These are phyloP conservation scores for Amiota mariae DNA, from an alignment of 2,888 invertebrate genomes.

Conservation along the genomic window DNA sequence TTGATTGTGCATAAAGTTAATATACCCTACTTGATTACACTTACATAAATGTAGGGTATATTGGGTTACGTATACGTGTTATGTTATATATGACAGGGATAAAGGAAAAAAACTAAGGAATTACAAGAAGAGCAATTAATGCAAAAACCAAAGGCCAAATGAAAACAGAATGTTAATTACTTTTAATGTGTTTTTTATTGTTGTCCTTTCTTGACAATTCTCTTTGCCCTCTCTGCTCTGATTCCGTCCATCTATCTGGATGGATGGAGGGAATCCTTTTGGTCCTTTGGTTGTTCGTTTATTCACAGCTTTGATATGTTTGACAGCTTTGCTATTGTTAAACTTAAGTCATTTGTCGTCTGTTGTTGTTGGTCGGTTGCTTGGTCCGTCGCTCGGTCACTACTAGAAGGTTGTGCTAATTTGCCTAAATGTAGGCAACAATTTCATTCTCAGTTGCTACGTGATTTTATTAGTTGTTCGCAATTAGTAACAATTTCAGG, in stretches of 20 bases:
- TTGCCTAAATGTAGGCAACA: slow-evolving; percentile 56
- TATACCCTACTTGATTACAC: too few relatives aligned
- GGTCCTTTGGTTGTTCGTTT: too few relatives aligned
- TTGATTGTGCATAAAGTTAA: too few relatives aligned
- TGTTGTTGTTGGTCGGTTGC: too few relatives aligned
- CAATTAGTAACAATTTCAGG: slow-evolving; percentile 39
- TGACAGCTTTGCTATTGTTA: too few relatives aligned
- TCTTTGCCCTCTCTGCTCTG: too few relatives aligned
- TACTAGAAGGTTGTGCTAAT: slow-evolving; percentile 48
- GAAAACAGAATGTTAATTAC: neutral
- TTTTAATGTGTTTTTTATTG: slow-evolving; percentile 20
- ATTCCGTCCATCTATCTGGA: too few relatives aligned
- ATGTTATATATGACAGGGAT: neutral
- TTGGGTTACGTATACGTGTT: neutral
- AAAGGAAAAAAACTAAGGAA: neutral
- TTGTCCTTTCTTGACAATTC: neutral
- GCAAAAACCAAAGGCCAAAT: neutral
- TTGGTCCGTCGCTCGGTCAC: neutral
- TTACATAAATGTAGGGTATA: too few relatives aligned
- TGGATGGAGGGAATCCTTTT: too few relatives aligned
- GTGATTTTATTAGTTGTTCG: slow-evolving; percentile 60
- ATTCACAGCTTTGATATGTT: too few relatives aligned
- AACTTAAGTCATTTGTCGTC: too few relatives aligned
- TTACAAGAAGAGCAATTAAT: neutral
- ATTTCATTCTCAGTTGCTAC: slow-evolving; percentile 57